Evolutionary conservation across 2,113 vertebrate species (phyloP).

Genomic region (Cricetomys ansorgei): DNA sequence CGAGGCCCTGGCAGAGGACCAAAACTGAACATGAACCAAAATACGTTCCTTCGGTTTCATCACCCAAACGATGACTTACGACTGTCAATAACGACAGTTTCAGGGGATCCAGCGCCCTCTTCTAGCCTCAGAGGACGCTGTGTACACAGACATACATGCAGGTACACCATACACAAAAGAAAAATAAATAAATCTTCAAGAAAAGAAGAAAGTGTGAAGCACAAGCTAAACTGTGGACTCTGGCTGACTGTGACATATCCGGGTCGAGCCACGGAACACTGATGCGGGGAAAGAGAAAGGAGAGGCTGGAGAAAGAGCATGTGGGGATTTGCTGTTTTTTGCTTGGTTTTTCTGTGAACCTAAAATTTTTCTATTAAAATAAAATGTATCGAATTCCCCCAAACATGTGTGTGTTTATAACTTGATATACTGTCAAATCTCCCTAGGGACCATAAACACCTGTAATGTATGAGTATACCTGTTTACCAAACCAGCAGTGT

Average conservation of each 20-base stretch:
- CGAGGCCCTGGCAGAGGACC: neutral
- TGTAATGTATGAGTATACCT: neutral
- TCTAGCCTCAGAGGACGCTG: too few species aligned
- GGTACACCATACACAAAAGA: neutral
- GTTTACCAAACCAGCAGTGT: neutral
- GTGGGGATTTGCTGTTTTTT: neutral
- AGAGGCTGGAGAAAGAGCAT: neutral
- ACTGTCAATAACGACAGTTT: neutral
- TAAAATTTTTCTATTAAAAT: slow-evolving; percentile 38
- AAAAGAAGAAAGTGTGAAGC: neutral
- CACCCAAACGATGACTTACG: neutral
- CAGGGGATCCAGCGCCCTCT: neutral
- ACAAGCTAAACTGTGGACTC: neutral
- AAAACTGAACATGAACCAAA: too few species aligned
- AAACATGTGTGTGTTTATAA: neutral
- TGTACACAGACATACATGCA: neutral
- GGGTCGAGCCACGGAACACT: neutral
- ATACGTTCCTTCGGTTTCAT: neutral
- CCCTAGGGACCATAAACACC: neutral
- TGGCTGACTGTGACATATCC: neutral
- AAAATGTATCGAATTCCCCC: neutral
- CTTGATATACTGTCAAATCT: neutral
- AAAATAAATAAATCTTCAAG: neutral
- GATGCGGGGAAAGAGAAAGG: neutral
- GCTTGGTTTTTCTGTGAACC: neutral